Percentiles rank a stretch among this genome's conserved stretches.
These are phyloP conservation scores for Rhyacophila brunnea DNA, from an alignment of 1,140 invertebrate species.

Conservation along the genomic window DNA sequence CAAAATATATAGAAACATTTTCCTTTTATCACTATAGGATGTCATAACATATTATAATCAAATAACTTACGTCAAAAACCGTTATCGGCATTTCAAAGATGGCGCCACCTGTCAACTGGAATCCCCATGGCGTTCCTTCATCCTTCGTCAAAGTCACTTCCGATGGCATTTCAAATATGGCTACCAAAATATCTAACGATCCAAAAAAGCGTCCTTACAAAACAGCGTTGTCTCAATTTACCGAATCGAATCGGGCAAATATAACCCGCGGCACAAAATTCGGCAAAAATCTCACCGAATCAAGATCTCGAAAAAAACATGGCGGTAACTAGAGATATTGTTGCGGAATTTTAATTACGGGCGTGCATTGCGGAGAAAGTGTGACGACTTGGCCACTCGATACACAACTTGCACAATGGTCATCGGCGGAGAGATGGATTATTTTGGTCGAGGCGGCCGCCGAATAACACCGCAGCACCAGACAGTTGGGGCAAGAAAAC, in stretches of 20 bases:
- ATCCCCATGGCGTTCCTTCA: conserved; percentile 64
- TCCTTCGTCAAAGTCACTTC: conserved; percentile 30
- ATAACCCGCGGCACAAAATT: neutral
- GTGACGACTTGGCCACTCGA: conserved; percentile 25
- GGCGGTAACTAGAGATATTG: conserved; percentile 22
- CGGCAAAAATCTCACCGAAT: neutral
- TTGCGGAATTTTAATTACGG: conserved; percentile 31
- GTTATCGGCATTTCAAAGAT: conserved; percentile 78
- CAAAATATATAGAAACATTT: no score
- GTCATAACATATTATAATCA: no score
- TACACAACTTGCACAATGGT: conserved; percentile 25
- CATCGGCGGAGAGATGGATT: conserved; percentile 10
- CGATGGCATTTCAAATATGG: conserved; percentile 25
- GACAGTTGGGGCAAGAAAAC: neutral
- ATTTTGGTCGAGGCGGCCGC: conserved; percentile 17
- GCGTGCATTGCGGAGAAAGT: conserved; percentile 26
- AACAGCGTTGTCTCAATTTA: no score
- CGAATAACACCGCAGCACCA: neutral
- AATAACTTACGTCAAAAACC: conserved; percentile 69
- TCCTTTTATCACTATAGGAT: no score
- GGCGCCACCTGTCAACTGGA: conserved; percentile 78
- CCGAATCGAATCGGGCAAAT: neutral
- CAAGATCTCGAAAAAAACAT: conserved; percentile 1
- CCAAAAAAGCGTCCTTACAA: neutral
- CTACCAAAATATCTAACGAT: neutral